Base-by-base conservation (phyloP, 2,888 invertebrate species). In the Apoderus coryli region DNA sequence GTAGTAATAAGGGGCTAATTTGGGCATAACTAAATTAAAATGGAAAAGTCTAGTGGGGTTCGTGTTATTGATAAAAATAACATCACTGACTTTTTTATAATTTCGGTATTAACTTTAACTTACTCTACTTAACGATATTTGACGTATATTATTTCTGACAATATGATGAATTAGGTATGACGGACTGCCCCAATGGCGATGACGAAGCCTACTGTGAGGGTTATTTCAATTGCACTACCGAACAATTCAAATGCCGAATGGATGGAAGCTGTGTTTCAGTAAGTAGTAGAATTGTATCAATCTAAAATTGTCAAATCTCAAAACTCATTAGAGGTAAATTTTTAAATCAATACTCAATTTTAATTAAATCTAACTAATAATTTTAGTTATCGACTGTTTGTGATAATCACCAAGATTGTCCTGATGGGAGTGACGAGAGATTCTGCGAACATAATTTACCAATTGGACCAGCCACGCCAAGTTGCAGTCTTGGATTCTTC, bases 261-360 rank as follows among this genome's bases (percentile, higher is more conserved):
- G 73, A 73, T 38, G 68, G 68, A n/a, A 65, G 65, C 10, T 78
- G 77, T 41, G 57, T 76, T 19, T 57, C 64, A 1, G 52, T 52
- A 42, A 47, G 46, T 43, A 14, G n/a, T n/a, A n/a, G n/a, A n/a
- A n/a, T n/a, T n/a, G n/a, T n/a, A n/a, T n/a, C n/a, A n/a, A n/a
- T 5, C 3, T 3, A 29, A 4, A 23, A 16, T 15, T n/a, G n/a
- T n/a, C 10, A 10, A 10, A 29, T 5, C 24, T 29, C 11, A 22
- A 3, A 4, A 13, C 13, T 16, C 3, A 13, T 3, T 16, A 15
- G n/a, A 10, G 29, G 16, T 4, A n/a, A n/a, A n/a, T n/a, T n/a
- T n/a, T n/a, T n/a, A n/a, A n/a, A n/a, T n/a, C n/a, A n/a, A n/a
- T n/a, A n/a, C n/a, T n/a, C n/a, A n/a, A n/a, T n/a, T n/a, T n/a